Evolutionary conservation across 2,888 invertebrate species (phyloP).

Genomic region (Napeogenes sylphis): DNA sequence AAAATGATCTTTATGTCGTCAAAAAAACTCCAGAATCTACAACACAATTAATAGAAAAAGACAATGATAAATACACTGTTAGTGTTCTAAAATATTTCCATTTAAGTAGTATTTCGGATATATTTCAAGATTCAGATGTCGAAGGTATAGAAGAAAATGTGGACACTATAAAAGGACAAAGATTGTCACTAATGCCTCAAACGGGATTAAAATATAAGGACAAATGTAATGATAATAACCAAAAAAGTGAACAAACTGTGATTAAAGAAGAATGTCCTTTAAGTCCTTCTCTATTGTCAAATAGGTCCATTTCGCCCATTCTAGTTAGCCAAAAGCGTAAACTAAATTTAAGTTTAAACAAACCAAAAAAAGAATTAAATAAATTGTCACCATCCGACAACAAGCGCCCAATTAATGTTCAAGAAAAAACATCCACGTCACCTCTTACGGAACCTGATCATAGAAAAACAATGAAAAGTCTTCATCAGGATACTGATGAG

Average conservation of each 20-base stretch:
- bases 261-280: conserved; percentile 29
- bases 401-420: conserved; percentile 18
- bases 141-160: conserved; percentile 32
- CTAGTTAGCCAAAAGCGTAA: conserved; percentile 53
- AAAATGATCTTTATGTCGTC: too few relatives aligned
- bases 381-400: background rate
- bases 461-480: background rate
- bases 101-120: conserved; percentile 68
- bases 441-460: background rate
- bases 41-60: conserved; percentile 16
- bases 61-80: conserved; percentile 38
- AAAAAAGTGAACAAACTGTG: conserved; percentile 9
- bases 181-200: conserved; percentile 8
- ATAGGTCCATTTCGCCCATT: conserved; percentile 56
- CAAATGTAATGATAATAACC: conserved; percentile 1
- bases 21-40: too few relatives aligned
- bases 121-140: conserved; percentile 62
- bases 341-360: conserved; percentile 43
- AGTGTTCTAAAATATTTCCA: conserved; percentile 61
- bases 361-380: conserved; percentile 8
- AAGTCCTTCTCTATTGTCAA: conserved; percentile 66
- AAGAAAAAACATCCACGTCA: background rate
- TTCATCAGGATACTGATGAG: conserved; percentile 31
- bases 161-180: conserved; percentile 22
- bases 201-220: background rate